Base-by-base conservation (phyloP, 1,140 invertebrate genomes). In the Drosophila leontia region DNA sequence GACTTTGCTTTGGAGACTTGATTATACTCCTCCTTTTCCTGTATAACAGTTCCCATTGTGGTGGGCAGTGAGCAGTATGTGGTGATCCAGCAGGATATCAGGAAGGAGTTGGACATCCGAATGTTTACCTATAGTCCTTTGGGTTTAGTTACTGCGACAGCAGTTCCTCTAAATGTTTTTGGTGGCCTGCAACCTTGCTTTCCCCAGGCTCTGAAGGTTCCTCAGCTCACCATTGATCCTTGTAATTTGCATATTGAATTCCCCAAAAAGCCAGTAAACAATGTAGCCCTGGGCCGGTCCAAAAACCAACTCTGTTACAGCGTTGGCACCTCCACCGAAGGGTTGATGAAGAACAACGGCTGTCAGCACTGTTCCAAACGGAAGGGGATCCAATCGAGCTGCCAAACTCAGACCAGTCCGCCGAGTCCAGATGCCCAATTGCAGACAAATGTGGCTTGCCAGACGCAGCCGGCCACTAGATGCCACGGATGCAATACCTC, bases 71-170 rank as follows among this genome's bases (percentile, higher is more conserved):
- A 92, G 37, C 17, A 51, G 37, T 83, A 51, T 12, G 19, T 92
- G 9, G 35, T 91, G 1, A 86, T 65, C 1, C 91, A 92, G 29
- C 91, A 92, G 62, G 91, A 92, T 44, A 53, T 92, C 0, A 63
- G 87, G 2, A 80, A 80, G 17, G 71, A 79, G 26, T 62, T 90
- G 51, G 84, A 92, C 35, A 76, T 58, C 1, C 67, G 91, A 1
- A 9, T 75, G 3, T 19, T 90, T 2, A 71, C 47, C 26, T 86
- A 83, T 17, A 77, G 29, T 47, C 75, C 65, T 3, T 13, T 86
- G 0, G 4, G n/a, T 8, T 34, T 55, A 9, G 13, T 58, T 9
- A 17, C n/a, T 8, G 0, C 11, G 12, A 1, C 17, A 11, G 15
- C 61, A 26, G 26, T 12, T 41, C 15, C 44, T 3, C 9, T 41